Percentiles rank a stretch among this genome's conserved stretches.
Evolutionary conservation across 1,140 invertebrate species (phyloP).

Genomic region (Episyrphus balteatus): DNA sequence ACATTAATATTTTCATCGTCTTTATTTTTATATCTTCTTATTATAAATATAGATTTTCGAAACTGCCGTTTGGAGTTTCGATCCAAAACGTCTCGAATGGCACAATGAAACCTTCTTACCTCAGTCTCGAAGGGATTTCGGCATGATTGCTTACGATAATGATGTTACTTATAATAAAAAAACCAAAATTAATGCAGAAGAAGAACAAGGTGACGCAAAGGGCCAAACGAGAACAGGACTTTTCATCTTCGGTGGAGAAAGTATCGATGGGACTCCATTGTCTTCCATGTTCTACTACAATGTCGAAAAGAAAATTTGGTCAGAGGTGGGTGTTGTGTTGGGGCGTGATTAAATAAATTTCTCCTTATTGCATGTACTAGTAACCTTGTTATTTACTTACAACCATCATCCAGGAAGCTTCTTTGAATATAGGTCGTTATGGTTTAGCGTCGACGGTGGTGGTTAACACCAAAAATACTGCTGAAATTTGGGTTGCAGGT

Average conservation of each 20-base stretch:
- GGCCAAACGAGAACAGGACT: neutral
- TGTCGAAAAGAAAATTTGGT: slow-evolving; percentile 5
- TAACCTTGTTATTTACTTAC: neutral
- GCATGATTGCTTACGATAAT: slow-evolving; percentile 3
- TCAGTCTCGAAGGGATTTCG: slow-evolving; percentile 6
- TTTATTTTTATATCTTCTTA: neutral
- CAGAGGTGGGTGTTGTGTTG: slow-evolving; percentile 1
- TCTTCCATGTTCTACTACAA: slow-evolving; percentile 7
- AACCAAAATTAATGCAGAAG: neutral
- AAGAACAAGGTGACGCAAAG: neutral
- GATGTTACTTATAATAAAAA: neutral
- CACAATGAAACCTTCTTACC: slow-evolving; percentile 4
- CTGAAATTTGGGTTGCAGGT: slow-evolving; percentile 10
- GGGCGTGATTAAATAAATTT: neutral
- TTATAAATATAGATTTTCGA: slow-evolving; percentile 9
- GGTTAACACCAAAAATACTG: neutral
- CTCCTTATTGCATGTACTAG: neutral
- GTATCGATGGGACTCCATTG: slow-evolving; percentile 1
- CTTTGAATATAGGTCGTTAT: slow-evolving; percentile 7
- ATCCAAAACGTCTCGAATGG: slow-evolving; percentile 5
- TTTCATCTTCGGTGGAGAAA: slow-evolving; percentile 7
- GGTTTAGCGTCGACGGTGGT: slow-evolving; percentile 8
- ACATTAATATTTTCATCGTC: neutral
- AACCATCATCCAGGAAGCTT: neutral
- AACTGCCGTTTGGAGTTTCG: slow-evolving; percentile 8